Conservation (phyloP, 2,888 invertebrate species). For the Sipha maydis region DNA sequence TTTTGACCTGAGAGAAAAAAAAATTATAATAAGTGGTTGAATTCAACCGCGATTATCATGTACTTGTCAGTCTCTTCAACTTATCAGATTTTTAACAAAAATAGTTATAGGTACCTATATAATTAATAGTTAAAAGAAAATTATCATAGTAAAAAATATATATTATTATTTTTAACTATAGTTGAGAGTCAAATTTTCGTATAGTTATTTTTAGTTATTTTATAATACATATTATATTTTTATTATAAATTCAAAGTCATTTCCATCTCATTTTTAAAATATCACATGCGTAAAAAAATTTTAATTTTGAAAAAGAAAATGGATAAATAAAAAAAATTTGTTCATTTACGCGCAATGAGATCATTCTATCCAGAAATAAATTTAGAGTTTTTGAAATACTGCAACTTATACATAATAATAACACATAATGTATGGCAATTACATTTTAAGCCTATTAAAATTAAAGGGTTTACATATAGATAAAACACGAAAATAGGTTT, state of each 20-base stretch:
- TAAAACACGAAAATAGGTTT: slow-evolving; percentile 44
- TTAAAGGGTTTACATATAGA: slow-evolving; percentile 19
- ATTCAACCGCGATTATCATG: slow-evolving; percentile 60
- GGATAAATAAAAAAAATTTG: slow-evolving; percentile 56
- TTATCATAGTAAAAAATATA: slow-evolving; percentile 58
- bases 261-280: slow-evolving; percentile 54
- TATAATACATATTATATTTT: slow-evolving; percentile 38
- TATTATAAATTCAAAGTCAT: slow-evolving; percentile 53
- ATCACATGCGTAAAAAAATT: slow-evolving; percentile 60
- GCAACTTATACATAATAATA: slow-evolving; percentile 58
- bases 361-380: slow-evolving; percentile 61
- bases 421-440: slow-evolving; percentile 45
- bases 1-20: slow-evolving; percentile 59
- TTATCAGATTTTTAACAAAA: slow-evolving; percentile 61
- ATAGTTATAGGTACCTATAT: slow-evolving; percentile 51
- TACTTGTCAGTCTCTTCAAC: slow-evolving; percentile 62
- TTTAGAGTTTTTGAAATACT: slow-evolving; percentile 61
- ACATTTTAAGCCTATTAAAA: slow-evolving; percentile 47
- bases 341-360: slow-evolving; percentile 61
- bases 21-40: slow-evolving; percentile 50
- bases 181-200: slow-evolving; percentile 58
- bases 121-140: slow-evolving; percentile 59
- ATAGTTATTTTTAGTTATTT: slow-evolving; percentile 50
- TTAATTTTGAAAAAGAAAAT: slow-evolving; percentile 53
- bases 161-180: slow-evolving; percentile 58